phyloP scores from a whole-genome alignment of 2,888 invertebrate genomes.

The Cetonia aurata region DNA sequence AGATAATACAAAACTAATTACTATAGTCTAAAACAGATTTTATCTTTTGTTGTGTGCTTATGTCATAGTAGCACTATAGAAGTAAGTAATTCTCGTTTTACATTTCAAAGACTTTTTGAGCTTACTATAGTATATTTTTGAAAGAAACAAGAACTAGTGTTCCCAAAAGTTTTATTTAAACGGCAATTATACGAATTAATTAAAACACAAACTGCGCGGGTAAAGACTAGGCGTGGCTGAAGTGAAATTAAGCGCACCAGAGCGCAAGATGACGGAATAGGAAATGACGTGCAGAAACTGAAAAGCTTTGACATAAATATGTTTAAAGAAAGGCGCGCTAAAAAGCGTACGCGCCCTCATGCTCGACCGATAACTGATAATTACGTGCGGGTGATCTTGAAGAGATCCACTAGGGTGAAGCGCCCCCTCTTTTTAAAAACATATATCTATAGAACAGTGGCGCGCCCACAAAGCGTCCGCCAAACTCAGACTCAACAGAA shows the following conservation, averaged over 20 bases:
- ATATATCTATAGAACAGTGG: slow-evolving; percentile 62
- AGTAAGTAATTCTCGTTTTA: no score
- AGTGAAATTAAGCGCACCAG: slow-evolving; percentile 57
- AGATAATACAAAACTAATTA: no score
- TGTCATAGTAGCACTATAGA: no score
- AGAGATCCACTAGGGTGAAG: slow-evolving; percentile 62
- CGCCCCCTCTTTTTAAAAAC: slow-evolving; percentile 60
- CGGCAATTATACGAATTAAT: slow-evolving; percentile 1
- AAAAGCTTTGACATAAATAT: slow-evolving; percentile 66
- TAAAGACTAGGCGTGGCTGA: not conserved
- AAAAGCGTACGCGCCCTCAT: slow-evolving; percentile 65
- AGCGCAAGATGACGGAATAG: slow-evolving; percentile 57
- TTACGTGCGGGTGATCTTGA: slow-evolving; percentile 67
- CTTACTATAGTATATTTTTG: no score
- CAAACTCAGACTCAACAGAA: slow-evolving; percentile 6
- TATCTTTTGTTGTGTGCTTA: no score
- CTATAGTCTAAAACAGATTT: no score
- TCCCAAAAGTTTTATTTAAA: not conserved
- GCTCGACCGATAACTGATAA: slow-evolving; percentile 66
- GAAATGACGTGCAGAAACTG: slow-evolving; percentile 63
- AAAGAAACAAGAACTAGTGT: no score
- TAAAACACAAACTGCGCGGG: not conserved
- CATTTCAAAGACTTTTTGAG: no score
- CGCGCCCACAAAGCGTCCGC: slow-evolving; percentile 60
- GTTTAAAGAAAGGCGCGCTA: slow-evolving; percentile 65